Conservation (phyloP, 2,888 invertebrate genomes). For the Zaprionus lineosus region DNA sequence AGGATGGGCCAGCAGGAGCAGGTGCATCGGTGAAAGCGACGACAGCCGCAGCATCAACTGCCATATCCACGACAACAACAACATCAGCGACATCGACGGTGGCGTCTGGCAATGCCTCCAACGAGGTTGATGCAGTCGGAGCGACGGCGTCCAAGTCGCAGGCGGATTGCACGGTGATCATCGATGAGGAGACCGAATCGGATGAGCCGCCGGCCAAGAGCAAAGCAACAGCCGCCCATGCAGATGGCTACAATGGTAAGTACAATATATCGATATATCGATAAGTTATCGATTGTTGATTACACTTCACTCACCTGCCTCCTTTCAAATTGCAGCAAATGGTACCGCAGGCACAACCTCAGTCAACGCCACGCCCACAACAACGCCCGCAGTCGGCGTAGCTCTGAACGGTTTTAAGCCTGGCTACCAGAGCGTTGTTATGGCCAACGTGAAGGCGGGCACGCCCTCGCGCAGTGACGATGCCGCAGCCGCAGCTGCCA, state of each 20-base stretch:
- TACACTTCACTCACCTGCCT: too few species aligned
- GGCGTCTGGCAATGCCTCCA: constrained; percentile 46
- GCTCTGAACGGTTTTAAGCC: constrained; percentile 68
- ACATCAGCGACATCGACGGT: constrained; percentile 28
- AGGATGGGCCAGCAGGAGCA: constrained; percentile 25
- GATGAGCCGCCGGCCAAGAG: constrained; percentile 36
- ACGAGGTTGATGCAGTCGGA: too few species aligned
- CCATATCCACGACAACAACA: constrained; percentile 37
- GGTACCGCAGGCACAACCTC: constrained; percentile 14
- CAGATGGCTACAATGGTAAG: constrained; percentile 48
- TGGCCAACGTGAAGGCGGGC: constrained; percentile 53
- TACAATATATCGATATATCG: constrained; percentile 6
- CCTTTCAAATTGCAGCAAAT: not conserved
- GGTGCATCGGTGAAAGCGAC: constrained; percentile 30
- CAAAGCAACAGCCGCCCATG: constrained; percentile 14
- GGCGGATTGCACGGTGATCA: too few species aligned
- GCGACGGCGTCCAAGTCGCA: constrained; percentile 22
- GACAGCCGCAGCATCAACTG: constrained; percentile 6
- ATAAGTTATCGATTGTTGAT: not conserved
- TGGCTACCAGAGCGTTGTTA: constrained; percentile 67
- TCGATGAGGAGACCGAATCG: too few species aligned
- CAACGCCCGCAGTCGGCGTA: constrained; percentile 46
- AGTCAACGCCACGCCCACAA: constrained; percentile 43
- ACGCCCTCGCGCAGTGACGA: constrained; percentile 20
- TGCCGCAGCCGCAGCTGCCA: constrained; percentile 7